These are phyloP conservation scores for Cottus gobio DNA, from an alignment of 2,113 vertebrate species.

Conservation along the genomic window DNA sequence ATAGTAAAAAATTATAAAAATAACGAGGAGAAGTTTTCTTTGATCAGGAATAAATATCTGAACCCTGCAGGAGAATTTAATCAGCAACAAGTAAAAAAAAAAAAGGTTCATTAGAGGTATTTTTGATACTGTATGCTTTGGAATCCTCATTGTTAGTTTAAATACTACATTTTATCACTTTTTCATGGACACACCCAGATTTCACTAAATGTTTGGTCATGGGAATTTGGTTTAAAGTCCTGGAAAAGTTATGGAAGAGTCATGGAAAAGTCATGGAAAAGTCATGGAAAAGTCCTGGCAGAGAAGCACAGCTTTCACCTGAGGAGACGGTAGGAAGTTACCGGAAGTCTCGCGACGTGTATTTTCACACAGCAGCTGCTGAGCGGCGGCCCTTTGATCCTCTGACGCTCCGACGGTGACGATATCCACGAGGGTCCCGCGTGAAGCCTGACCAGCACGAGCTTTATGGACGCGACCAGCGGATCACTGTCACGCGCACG, in stretches of 20 bases:
- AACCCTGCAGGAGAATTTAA: conserved; percentile 71
- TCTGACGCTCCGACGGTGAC: conserved; percentile 28
- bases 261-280: too few relatives aligned
- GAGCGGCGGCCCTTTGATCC: conserved; percentile 11
- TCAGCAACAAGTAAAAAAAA: conserved; percentile 61
- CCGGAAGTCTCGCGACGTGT: background rate
- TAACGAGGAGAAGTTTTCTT: conserved; percentile 69
- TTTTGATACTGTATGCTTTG: too few relatives aligned
- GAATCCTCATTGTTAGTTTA: too few relatives aligned
- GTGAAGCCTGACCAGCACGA: background rate
- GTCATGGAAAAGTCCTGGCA: too few relatives aligned
- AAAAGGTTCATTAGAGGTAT: conserved; percentile 57
- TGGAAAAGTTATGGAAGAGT: too few relatives aligned
- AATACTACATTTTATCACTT: too few relatives aligned
- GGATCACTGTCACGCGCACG: conserved; percentile 23
- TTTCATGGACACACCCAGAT: too few relatives aligned
- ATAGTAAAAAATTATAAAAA: conserved; percentile 34
- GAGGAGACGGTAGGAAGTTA: background rate
- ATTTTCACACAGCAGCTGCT: conserved; percentile 24
- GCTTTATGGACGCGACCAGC: conserved; percentile 8
- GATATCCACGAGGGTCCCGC: conserved; percentile 18
- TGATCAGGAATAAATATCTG: conserved; percentile 74
- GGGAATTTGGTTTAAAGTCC: too few relatives aligned
- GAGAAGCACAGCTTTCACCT: too few relatives aligned
- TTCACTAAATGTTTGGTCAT: too few relatives aligned